These are phyloP conservation scores for Sisor rabdophorus DNA, from an alignment of 2,113 vertebrate species.

Conservation along the genomic window DNA sequence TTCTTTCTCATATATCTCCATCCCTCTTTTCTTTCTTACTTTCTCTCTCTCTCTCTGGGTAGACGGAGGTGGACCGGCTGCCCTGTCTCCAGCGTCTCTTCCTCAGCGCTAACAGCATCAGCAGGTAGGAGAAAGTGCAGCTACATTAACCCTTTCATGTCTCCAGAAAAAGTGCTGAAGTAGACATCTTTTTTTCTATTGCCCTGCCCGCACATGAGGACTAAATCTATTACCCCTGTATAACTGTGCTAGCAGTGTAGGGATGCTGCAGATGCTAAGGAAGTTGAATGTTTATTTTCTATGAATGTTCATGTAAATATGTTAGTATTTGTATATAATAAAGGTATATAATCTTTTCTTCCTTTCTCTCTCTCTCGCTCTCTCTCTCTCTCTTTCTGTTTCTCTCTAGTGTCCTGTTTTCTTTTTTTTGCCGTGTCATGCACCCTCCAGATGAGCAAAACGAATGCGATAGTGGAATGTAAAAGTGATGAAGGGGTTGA, in stretches of 20 bases:
- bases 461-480: not conserved
- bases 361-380: not conserved
- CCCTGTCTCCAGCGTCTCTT: constrained; percentile 90
- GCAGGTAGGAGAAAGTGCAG: constrained; percentile 77
- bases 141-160: constrained; percentile 56
- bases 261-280: constrained; percentile 4
- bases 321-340: not conserved
- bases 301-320: constrained; percentile 6
- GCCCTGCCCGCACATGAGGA: not conserved
- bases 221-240: not conserved
- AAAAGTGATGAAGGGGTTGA: too few species aligned
- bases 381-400: constrained; percentile 9
- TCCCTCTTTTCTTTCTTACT: constrained; percentile 24
- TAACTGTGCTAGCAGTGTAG: constrained; percentile 3
- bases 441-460: not conserved
- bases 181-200: constrained; percentile 5
- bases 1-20: constrained; percentile 23
- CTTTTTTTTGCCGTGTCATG: constrained; percentile 35
- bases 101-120: constrained; percentile 96
- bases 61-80: constrained; percentile 94
- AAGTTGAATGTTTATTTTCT: constrained; percentile 6
- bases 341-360: too few species aligned
- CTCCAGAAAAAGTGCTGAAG: constrained; percentile 41
- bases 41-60: constrained; percentile 53
- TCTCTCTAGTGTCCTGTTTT: not conserved